These are phyloP conservation scores for Panzeria rudis DNA, from an alignment of 2,888 invertebrate genomes.

Conservation along the genomic window DNA sequence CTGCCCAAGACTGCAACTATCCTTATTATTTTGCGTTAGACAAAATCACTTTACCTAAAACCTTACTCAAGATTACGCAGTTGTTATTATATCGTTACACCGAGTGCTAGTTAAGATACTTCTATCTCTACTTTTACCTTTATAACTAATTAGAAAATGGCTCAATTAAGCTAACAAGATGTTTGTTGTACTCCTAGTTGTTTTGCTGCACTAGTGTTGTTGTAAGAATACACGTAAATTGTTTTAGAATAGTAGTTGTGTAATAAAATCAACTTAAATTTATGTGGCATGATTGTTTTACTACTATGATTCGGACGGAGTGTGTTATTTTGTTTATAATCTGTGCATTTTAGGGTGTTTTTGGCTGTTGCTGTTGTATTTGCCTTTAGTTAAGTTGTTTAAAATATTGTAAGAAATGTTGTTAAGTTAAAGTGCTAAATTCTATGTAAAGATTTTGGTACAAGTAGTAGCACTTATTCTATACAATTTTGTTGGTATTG, in stretches of 20 bases:
- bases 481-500: conserved; percentile 4
- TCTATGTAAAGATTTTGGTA: conserved; percentile 41
- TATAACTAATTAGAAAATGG: conserved; percentile 77
- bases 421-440: conserved; percentile 57
- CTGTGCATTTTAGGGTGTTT: conserved; percentile 1
- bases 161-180: conserved; percentile 78
- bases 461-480: background rate
- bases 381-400: conserved; percentile 31
- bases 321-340: conserved; percentile 22
- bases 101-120: conserved; percentile 51
- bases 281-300: conserved; percentile 63
- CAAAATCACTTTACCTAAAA: background rate
- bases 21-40: background rate
- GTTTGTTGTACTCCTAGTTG: conserved; percentile 74
- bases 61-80: conserved; percentile 16
- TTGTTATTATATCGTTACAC: conserved; percentile 31
- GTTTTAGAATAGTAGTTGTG: conserved; percentile 53
- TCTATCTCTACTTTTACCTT: conserved; percentile 28
- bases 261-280: conserved; percentile 63
- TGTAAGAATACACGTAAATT: conserved; percentile 31
- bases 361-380: conserved; percentile 2
- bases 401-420: conserved; percentile 44
- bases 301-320: conserved; percentile 6
- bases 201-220: conserved; percentile 42
- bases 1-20: background rate